A percentile compares a stretch with the other conserved stretches of the same genome.
phyloP scores from a whole-genome alignment of 2,888 invertebrate genomes.

The Watsonalla binaria region DNA sequence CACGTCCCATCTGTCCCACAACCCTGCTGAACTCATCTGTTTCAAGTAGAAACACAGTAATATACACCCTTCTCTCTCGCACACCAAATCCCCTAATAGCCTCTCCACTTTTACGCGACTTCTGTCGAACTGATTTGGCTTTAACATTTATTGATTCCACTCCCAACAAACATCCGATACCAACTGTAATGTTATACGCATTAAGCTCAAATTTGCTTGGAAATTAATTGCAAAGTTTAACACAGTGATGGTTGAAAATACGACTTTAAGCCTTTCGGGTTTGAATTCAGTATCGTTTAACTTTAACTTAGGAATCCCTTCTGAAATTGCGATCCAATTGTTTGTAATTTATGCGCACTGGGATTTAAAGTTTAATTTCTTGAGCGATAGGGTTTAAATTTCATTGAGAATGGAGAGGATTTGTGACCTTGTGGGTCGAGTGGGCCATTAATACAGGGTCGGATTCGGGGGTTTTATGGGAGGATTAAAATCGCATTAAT shows the following conservation, averaged over 20 bases:
- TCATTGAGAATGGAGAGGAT: slow-evolving; percentile 28
- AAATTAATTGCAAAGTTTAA: slow-evolving; percentile 20
- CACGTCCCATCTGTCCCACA: slow-evolving; percentile 49
- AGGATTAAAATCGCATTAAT: slow-evolving; percentile 85
- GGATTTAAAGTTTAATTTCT: slow-evolving; percentile 31
- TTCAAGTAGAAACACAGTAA: slow-evolving; percentile 40
- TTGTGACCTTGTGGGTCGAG: slow-evolving; percentile 72
- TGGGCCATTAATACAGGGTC: slow-evolving; percentile 73
- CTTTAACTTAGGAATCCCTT: slow-evolving; percentile 63
- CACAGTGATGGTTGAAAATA: slow-evolving; percentile 45
- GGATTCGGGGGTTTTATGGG: slow-evolving; percentile 81
- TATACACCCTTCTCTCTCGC: slow-evolving; percentile 37
- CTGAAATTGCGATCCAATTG: slow-evolving; percentile 26
- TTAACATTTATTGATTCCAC: slow-evolving; percentile 71
- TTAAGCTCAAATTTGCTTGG: slow-evolving; percentile 29
- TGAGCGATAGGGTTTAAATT: slow-evolving; percentile 43
- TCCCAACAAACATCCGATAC: slow-evolving; percentile 30
- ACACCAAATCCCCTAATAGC: slow-evolving; percentile 24
- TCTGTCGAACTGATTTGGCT: slow-evolving; percentile 64
- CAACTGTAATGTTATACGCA: slow-evolving; percentile 22
- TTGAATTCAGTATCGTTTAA: slow-evolving; percentile 65
- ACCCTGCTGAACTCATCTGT: slow-evolving; percentile 49
- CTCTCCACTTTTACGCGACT: slow-evolving; percentile 52
- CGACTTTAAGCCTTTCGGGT: slow-evolving; percentile 59
- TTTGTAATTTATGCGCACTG: slow-evolving; percentile 15